A percentile compares a stretch with the other conserved stretches of the same genome.
Conservation (phyloP, 53 echinoderm and acorn worm species). For the Apostichopus leukothele region DNA sequence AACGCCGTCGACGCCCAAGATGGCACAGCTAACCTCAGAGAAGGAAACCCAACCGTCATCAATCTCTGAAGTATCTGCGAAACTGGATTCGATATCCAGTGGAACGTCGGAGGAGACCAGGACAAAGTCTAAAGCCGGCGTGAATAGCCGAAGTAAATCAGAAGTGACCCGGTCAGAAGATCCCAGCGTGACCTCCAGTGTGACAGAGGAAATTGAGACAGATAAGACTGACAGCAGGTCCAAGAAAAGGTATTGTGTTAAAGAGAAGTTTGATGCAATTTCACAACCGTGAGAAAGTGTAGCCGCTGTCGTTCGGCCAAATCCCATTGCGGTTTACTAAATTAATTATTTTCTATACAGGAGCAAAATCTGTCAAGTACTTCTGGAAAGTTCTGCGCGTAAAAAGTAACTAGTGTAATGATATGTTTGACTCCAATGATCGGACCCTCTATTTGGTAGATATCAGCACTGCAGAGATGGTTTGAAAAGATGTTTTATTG, state of each 20-base stretch:
- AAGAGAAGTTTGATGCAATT: no score
- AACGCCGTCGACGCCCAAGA: neutral
- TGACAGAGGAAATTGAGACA: constrained; percentile 71
- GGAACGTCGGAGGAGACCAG: constrained; percentile 13
- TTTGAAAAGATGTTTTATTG: no score
- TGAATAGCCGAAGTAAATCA: constrained; percentile 1
- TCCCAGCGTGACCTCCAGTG: constrained; percentile 62
- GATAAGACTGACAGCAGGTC: constrained; percentile 32
- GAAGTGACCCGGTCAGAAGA: constrained; percentile 39
- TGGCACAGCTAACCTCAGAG: neutral
- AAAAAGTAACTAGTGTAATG: no score
- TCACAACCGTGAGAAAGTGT: no score
- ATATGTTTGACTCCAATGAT: no score
- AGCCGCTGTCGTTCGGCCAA: no score
- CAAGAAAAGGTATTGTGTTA: constrained; percentile 24
- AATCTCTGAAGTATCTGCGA: neutral
- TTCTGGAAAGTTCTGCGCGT: no score
- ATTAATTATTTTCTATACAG: no score
- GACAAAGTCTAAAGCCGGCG: constrained; percentile 10
- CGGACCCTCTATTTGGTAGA: no score
- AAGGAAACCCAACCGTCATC: neutral
- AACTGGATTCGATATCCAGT: constrained; percentile 5
- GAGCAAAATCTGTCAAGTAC: no score
- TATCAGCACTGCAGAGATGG: no score
- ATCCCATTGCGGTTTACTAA: no score